These are phyloP conservation scores for Lamprologus callipterus DNA, from an alignment of 2,113 vertebrate species.

Conservation along the genomic window DNA sequence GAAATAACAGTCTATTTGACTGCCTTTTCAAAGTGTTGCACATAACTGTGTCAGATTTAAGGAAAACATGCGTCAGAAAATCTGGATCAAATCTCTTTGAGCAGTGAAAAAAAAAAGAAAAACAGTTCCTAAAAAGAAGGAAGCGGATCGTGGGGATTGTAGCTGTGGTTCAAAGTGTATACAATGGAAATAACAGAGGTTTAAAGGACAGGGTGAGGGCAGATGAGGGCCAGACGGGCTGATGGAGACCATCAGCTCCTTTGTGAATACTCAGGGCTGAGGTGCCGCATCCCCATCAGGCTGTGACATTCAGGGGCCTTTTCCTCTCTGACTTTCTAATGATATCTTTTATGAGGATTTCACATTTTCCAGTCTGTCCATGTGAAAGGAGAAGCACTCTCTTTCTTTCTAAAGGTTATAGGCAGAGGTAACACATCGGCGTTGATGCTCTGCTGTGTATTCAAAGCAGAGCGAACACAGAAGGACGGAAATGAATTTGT, in stretches of 20 bases:
- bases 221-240: conserved; percentile 16
- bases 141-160: conserved; percentile 15
- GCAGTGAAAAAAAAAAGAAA: background rate
- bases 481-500: conserved; percentile 36
- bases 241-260: conserved; percentile 36
- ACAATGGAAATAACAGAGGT: conserved; percentile 28
- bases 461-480: conserved; percentile 13
- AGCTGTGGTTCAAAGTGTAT: conserved; percentile 39
- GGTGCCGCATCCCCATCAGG: conserved; percentile 25
- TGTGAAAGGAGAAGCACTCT: conserved; percentile 1
- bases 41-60: conserved; percentile 40
- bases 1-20: conserved; percentile 32
- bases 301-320: conserved; percentile 41
- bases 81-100: conserved; percentile 17
- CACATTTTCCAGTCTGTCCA: conserved; percentile 32
- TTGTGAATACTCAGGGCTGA: conserved; percentile 9
- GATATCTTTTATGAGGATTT: conserved; percentile 53
- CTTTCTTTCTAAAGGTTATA: conserved; percentile 51
- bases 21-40: conserved; percentile 35
- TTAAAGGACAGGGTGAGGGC: conserved; percentile 39
- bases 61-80: conserved; percentile 11
- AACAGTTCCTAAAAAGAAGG: conserved; percentile 33
- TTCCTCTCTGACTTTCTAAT: conserved; percentile 50
- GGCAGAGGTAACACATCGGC: conserved; percentile 10
- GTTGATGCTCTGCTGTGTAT: conserved; percentile 18